phyloP scores from a whole-genome alignment of 2,113 vertebrate genomes.

The Papio anubis region DNA sequence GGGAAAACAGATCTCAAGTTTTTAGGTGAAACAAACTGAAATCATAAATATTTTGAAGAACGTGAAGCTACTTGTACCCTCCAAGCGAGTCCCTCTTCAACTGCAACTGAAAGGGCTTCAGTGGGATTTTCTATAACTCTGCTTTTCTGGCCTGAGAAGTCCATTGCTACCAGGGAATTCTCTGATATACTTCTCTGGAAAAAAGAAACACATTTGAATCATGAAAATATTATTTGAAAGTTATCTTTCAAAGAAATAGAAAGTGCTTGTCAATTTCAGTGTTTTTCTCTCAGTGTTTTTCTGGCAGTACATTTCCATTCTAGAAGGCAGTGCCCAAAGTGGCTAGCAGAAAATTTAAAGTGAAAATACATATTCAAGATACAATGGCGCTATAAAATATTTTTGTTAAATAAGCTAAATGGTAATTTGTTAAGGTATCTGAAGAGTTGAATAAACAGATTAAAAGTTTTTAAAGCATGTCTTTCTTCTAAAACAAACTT shows the following conservation, averaged over 20 bases:
- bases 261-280: background rate
- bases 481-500: conserved; percentile 35
- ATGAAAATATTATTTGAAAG: background rate
- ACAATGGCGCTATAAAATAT: conserved; percentile 12
- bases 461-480: background rate
- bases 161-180: conserved; percentile 98
- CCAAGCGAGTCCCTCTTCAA: conserved; percentile 97
- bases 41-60: conserved; percentile 49
- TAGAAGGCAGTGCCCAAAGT: background rate
- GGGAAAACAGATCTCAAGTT: conserved; percentile 66
- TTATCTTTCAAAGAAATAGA: background rate
- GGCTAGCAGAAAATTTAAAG: conserved; percentile 14
- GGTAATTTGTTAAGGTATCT: background rate
- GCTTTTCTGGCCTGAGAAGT: conserved; percentile 96
- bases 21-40: background rate
- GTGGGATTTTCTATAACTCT: conserved; percentile 97
- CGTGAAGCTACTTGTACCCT: conserved; percentile 86
- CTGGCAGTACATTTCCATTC: background rate
- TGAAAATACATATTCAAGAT: conserved; percentile 3
- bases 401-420: background rate
- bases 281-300: background rate
- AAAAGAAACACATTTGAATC: background rate
- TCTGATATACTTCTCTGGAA: conserved; percentile 97
- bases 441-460: background rate
- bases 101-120: conserved; percentile 95